A percentile compares a stretch with the other conserved stretches of the same genome.
Evolutionary conservation across 2,113 vertebrate genomes (phyloP).

Genomic region (Cranoglanis bouderius): DNA sequence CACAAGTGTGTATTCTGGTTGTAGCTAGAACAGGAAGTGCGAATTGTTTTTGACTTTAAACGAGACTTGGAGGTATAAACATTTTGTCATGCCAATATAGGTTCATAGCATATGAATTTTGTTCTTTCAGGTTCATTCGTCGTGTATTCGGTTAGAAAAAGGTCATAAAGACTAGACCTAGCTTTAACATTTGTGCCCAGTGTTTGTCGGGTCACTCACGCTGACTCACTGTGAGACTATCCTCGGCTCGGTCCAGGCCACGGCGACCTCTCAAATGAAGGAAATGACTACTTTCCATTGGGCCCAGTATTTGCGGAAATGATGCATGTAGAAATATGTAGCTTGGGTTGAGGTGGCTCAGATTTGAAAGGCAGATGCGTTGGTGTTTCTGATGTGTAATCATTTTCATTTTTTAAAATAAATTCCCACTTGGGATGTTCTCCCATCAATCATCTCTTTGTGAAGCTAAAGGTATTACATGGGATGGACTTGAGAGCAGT

Average conservation of each 20-base stretch:
- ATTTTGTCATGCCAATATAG: not conserved
- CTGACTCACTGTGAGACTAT: not conserved
- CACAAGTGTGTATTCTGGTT: not conserved
- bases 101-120: not conserved
- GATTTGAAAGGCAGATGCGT: not conserved
- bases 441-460: not conserved
- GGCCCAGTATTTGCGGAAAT: constrained; percentile 33
- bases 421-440: not conserved
- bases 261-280: not conserved
- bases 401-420: not conserved
- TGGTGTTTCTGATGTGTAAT: not conserved
- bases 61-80: not conserved
- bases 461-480: not conserved
- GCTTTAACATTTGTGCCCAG: not conserved
- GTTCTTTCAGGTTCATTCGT: not conserved
- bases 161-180: not conserved
- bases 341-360: not conserved
- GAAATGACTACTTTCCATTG: constrained; percentile 44
- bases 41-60: not conserved
- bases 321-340: constrained; percentile 18
- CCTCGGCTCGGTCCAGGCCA: not conserved
- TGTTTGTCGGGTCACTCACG: not conserved
- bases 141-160: not conserved
- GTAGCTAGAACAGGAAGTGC: not conserved
- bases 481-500: not conserved